Base-by-base conservation (phyloP, 2,113 vertebrate species). In the Anarrhichthys ocellatus region DNA sequence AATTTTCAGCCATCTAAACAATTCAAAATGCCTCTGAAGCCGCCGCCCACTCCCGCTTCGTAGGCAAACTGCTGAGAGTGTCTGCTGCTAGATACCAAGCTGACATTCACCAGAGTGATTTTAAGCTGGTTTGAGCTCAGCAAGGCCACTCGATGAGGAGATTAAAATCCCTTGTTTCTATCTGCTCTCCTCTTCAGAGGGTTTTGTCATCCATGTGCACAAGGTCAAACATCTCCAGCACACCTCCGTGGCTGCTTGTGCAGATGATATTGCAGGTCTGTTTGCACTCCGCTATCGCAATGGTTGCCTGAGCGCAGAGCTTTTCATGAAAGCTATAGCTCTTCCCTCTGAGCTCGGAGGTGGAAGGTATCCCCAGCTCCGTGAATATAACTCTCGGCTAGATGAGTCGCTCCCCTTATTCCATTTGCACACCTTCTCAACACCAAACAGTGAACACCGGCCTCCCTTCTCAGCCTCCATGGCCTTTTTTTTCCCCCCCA, bases 391-490 rank as follows among this genome's bases (percentile, higher is more conserved):
- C 64, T 82, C 46, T 75, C 40, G 40, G 58, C 48, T n/a, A 61
- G 80, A 90, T 80, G 71, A 93, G 87, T 88, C 78, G 79, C 78
- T 82, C 76, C 74, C 59, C 42, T 68, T 61, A 65, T 88, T 85
- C 76, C 73, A 79, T 83, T 82, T 91, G 86, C 76, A 80, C 88
- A 85, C 88, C 80, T 69, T 78, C 83, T 86, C 85, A 84, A 91
- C 88, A 84, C 92, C 87, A 88, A 88, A 92, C 87, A 75, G 79
- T 75, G 54, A 74, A 76, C 59, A 62, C 62, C 40, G 9, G 72
- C 75, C 80, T 81, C 82, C 77, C 79, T 27, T 80, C 87, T 58
- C n/a, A 27, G 42, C 44, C 85, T 74, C 70, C 54, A 24, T 81
- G 63, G 82, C 78, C 84, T 88, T 88, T 90, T 83, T 6, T 6